These are phyloP conservation scores for Brienomyrus brachyistius DNA, from an alignment of 2,113 vertebrate genomes.

Conservation along the genomic window DNA sequence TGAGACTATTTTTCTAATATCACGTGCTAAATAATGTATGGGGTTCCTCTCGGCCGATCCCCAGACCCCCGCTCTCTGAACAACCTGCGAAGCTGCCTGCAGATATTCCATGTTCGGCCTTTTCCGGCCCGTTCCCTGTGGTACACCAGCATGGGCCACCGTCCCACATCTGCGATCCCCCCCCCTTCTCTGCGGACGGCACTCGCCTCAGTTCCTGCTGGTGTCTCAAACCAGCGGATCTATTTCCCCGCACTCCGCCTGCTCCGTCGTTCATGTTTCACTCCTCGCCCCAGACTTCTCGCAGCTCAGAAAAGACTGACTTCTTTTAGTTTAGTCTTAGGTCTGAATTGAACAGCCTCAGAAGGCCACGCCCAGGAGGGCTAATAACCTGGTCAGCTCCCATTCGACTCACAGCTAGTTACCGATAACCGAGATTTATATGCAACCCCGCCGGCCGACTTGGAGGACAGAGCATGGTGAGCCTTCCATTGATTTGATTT, in stretches of 20 bases:
- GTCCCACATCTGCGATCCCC: neutral
- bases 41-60: slow-evolving; percentile 7
- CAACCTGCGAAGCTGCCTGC: neutral
- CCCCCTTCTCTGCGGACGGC: neutral
- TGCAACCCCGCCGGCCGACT: neutral
- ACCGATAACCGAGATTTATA: neutral
- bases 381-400: neutral
- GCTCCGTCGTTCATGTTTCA: neutral
- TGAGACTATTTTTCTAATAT: slow-evolving; percentile 37
- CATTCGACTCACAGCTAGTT: neutral
- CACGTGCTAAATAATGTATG: slow-evolving; percentile 39
- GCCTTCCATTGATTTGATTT: neutral
- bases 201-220: neutral
- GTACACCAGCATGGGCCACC: neutral
- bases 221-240: neutral
- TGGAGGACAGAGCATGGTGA: neutral
- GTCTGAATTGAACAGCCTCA: neutral
- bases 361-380: neutral
- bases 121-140: neutral
- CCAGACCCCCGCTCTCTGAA: neutral
- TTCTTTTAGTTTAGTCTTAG: neutral
- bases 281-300: neutral
- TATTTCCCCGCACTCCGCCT: neutral
- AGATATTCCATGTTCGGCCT: neutral
- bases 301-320: neutral